These are phyloP conservation scores for Botrylloides violaceus DNA, from an alignment of 23 tunicate species.

Conservation along the genomic window DNA sequence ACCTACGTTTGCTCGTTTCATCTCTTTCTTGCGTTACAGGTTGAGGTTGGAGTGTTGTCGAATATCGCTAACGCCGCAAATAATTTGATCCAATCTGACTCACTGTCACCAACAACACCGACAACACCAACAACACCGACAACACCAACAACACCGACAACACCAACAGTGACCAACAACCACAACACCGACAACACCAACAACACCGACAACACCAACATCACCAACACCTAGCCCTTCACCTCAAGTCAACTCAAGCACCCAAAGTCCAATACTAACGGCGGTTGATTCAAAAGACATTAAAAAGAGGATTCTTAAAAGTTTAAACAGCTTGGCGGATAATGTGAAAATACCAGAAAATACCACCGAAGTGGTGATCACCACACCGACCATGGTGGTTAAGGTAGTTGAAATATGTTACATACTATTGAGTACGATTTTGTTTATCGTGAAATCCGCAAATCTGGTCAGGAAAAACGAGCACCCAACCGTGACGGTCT, in stretches of 20 bases:
- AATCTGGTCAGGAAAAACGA: too few species aligned
- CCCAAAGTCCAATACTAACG: too few species aligned
- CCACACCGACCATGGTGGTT: neutral
- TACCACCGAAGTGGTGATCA: neutral
- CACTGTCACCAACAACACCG: neutral
- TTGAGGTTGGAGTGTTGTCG: neutral
- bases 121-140: neutral
- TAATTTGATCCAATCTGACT: slow-evolving; percentile 1
- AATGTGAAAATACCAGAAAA: slow-evolving; percentile 14
- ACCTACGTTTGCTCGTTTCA: neutral
- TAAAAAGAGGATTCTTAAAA: neutral
- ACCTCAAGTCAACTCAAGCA: too few species aligned
- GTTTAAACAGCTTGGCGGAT: slow-evolving; percentile 5
- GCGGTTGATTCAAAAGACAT: neutral
- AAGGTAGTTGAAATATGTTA: neutral
- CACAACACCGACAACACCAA: neutral
- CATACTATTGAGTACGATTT: too few species aligned
- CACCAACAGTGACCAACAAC: neutral
- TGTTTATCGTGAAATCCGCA: too few species aligned
- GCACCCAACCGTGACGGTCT: too few species aligned
- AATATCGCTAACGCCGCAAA: neutral
- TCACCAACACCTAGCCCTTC: neutral
- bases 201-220: neutral
- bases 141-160: neutral
- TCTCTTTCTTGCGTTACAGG: neutral